Percentiles rank a stretch among this genome's conserved stretches.
phyloP scores from a whole-genome alignment of 2,797 vertebrate species.

The Silurus lanzhouensis region DNA sequence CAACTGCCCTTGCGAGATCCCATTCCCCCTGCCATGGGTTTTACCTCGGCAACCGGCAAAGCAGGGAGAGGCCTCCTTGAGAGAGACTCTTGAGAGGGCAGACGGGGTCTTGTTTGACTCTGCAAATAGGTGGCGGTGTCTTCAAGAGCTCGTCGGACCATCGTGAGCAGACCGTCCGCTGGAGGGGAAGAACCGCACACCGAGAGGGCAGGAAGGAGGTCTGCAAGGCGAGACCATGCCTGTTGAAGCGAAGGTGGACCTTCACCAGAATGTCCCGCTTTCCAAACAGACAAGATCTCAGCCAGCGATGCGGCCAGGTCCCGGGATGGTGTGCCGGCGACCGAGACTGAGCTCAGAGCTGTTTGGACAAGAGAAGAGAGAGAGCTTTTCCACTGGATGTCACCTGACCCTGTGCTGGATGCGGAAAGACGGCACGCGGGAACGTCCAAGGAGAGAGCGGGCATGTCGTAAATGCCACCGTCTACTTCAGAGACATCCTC shows the following conservation, averaged over 20 bases:
- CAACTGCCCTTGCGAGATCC: conserved; percentile 87
- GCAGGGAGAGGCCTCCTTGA: conserved; percentile 88
- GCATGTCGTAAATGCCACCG: conserved; percentile 85
- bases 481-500: conserved; percentile 70
- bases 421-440: conserved; percentile 75
- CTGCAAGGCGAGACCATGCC: conserved; percentile 75
- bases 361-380: conserved; percentile 73
- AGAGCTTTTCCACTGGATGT: conserved; percentile 72
- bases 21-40: conserved; percentile 73
- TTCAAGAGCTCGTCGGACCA: conserved; percentile 77
- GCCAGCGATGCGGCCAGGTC: conserved; percentile 75
- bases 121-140: conserved; percentile 73
- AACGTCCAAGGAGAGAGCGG: conserved; percentile 72
- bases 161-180: conserved; percentile 68
- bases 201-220: conserved; percentile 73
- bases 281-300: conserved; percentile 79
- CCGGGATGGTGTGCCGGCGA: conserved; percentile 64
- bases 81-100: conserved; percentile 87
- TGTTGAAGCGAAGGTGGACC: conserved; percentile 73
- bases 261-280: conserved; percentile 71
- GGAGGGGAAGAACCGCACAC: conserved; percentile 67
- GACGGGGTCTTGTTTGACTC: conserved; percentile 79
- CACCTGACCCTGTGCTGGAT: conserved; percentile 77
- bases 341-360: conserved; percentile 62
- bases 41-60: conserved; percentile 77